Conservation (phyloP, 2,888 invertebrate species). For the Pyrocoelia pectoralis region DNA sequence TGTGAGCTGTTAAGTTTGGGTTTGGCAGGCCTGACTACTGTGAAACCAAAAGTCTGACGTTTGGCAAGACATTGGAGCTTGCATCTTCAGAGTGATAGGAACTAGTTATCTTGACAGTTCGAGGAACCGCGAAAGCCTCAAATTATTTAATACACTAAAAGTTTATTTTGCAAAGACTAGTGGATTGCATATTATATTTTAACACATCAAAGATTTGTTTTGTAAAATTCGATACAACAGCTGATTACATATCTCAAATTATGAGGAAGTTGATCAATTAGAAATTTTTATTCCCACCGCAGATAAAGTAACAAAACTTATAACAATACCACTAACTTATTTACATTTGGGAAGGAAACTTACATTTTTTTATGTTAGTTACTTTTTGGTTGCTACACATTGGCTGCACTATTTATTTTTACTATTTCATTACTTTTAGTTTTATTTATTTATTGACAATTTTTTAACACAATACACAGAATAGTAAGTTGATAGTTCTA, state of each 20-base stretch:
- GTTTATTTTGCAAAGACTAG: not conserved
- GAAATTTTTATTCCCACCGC: not conserved
- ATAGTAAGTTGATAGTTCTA: too few species aligned
- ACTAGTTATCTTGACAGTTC: too few species aligned
- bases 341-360: constrained; percentile 48
- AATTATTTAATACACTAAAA: too few species aligned
- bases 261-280: not conserved
- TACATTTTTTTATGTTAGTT: constrained; percentile 40
- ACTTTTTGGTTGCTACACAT: constrained; percentile 32
- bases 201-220: not conserved
- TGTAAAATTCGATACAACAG: not conserved
- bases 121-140: too few species aligned
- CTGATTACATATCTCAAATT: not conserved
- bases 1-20: too few species aligned
- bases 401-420: constrained; percentile 38
- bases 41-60: too few species aligned
- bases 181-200: constrained; percentile 1
- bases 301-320: constrained; percentile 1
- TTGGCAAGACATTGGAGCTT: too few species aligned
- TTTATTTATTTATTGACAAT: not conserved
- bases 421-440: constrained; percentile 39
- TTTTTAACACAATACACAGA: too few species aligned
- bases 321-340: not conserved
- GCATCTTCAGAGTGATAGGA: too few species aligned
- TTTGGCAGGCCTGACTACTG: too few species aligned